These are phyloP conservation scores for Sporophila hypoxantha DNA, from an alignment of 2,113 vertebrate genomes.

Conservation along the genomic window DNA sequence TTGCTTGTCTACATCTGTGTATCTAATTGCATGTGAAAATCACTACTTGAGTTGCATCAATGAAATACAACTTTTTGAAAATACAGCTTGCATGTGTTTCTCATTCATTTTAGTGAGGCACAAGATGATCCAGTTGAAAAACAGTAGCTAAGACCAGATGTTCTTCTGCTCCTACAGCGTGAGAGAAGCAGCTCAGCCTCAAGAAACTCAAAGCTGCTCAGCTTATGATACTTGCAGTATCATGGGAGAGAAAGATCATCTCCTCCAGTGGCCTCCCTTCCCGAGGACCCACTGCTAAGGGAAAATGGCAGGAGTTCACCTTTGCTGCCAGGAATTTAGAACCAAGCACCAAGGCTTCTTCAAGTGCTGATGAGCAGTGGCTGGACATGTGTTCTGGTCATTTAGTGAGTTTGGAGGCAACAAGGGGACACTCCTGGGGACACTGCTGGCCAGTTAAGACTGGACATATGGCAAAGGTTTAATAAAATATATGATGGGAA, in stretches of 20 bases:
- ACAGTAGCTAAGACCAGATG: conserved; percentile 68
- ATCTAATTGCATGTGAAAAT: conserved; percentile 66
- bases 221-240: background rate
- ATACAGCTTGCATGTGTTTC: conserved; percentile 57
- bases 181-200: conserved; percentile 42
- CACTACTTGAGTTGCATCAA: conserved; percentile 49
- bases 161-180: conserved; percentile 50
- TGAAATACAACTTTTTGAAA: conserved; percentile 56
- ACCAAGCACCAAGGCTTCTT: background rate
- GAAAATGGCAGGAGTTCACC: background rate
- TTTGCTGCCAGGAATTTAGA: background rate
- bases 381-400: background rate
- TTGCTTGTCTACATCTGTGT: conserved; percentile 61
- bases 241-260: conserved; percentile 2
- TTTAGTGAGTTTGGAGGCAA: background rate
- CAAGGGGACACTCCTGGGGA: background rate
- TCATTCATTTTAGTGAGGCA: conserved; percentile 59
- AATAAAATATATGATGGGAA: background rate
- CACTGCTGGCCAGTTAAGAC: background rate
- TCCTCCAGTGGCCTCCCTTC: background rate
- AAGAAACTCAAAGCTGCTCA: background rate
- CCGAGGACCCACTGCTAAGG: background rate
- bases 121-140: conserved; percentile 64
- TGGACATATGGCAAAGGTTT: background rate
- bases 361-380: background rate